Evolutionary conservation across 1,140 invertebrate species (phyloP), one percentile per base, ranked within the genome.

Genomic region (Sinonovacula constricta): DNA sequence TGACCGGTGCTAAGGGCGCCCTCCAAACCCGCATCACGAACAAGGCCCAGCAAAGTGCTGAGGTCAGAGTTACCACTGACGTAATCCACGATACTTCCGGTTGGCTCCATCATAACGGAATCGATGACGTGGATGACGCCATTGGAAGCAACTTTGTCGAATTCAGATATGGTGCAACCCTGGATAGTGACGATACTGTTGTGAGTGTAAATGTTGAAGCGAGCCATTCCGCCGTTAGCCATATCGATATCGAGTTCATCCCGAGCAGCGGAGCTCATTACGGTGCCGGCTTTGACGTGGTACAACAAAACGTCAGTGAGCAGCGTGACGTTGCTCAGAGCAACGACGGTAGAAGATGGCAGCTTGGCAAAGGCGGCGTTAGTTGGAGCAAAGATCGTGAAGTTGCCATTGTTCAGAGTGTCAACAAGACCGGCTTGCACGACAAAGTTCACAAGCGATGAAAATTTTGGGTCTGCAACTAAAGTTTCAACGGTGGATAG

Each of bases 291-390:
- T 22, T 95, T 92, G 33, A 96, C 92, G 86, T 96, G 95, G 70
- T 94, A 93, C 84, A 95, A 93, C 26, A 96, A 94, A 34, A 96
- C 92, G 75, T 94, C 93, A 79, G 94, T 93, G 2, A 95, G 94
- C 0, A 93, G 92, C 10, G 92, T 92, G 63, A 92, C 92, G 3
- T 92, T 93, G 5, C 93, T 89, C 4, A 93, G 92, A 51, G 92
- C 91, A 26, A 93, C 90, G 15, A 94, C 84, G 79, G 95, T 63
- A 93, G 93, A 0, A 92, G 92, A 81, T 93, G 93, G 51, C 94
- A 88, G n/a, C 92, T 92, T 34, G 91, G 90, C 91, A 89, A 97
- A 96, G 22, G 10, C n/a, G n/a, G n/a, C n/a, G n/a, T n/a, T n/a
- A n/a, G n/a, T n/a, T n/a, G n/a, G n/a, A n/a, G n/a, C n/a, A n/a